Evolutionary conservation across 1,140 invertebrate species (phyloP).

Genomic region (Drosophila biarmipes): DNA sequence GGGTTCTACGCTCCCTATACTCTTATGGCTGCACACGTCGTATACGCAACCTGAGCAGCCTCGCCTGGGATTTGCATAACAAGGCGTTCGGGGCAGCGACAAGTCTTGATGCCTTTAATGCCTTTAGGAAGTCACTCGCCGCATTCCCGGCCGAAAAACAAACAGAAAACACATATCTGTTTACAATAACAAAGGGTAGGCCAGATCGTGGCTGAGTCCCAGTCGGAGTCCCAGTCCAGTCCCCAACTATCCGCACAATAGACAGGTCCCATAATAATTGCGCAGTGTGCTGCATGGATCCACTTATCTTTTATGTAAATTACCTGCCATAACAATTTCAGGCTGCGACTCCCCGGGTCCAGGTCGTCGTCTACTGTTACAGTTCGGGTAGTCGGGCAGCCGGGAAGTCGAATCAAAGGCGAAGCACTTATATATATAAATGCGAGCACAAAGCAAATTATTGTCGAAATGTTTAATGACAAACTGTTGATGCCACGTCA

Average conservation of each 20-base stretch:
- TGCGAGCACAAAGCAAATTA: conserved; percentile 77
- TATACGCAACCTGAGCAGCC: conserved; percentile 73
- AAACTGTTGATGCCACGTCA: conserved; percentile 84
- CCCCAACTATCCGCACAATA: conserved; percentile 51
- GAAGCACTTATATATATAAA: conserved; percentile 49
- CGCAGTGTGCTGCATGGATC: conserved; percentile 57
- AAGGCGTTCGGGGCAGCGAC: conserved; percentile 53
- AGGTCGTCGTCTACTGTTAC: conserved; percentile 62
- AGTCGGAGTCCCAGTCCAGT: conserved; percentile 25
- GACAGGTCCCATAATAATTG: conserved; percentile 77
- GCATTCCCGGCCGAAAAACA: conserved; percentile 26
- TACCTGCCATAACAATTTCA: conserved; percentile 78
- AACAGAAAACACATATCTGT: conserved; percentile 45
- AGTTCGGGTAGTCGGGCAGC: conserved; percentile 69
- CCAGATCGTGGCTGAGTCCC: conserved; percentile 53
- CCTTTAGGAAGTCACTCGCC: conserved; percentile 74
- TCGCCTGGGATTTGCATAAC: conserved; percentile 59
- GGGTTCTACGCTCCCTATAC: conserved; percentile 8
- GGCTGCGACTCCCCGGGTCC: conserved; percentile 10
- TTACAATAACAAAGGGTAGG: conserved; percentile 64
- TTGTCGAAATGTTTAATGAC: conserved; percentile 84
- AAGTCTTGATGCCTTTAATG: conserved; percentile 70
- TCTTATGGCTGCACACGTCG: conserved; percentile 67
- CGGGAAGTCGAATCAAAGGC: conserved; percentile 66
- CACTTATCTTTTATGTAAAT: conserved; percentile 81